A percentile compares a stretch with the other conserved stretches of the same genome.
Evolutionary conservation across 2,797 vertebrate genomes (phyloP).

Genomic region (Melanotaenia maccullochi): DNA sequence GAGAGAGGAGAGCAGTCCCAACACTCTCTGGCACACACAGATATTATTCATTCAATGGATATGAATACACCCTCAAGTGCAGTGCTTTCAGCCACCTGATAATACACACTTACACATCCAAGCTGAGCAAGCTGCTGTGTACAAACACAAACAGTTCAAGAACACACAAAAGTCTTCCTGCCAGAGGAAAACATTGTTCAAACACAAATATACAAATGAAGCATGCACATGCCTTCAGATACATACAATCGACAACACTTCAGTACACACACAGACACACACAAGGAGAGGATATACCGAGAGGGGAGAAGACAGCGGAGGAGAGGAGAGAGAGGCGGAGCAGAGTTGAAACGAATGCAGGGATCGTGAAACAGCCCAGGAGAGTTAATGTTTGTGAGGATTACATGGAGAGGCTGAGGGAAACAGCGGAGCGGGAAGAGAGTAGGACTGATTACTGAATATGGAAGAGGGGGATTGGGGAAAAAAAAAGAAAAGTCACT

Average conservation of each 20-base stretch:
- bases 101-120: conserved; percentile 40
- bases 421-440: conserved; percentile 9
- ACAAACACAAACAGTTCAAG: conserved; percentile 28
- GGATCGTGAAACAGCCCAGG: conserved; percentile 30
- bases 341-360: conserved; percentile 25
- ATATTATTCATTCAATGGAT: conserved; percentile 69
- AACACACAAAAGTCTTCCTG: conserved; percentile 10
- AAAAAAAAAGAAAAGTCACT: background rate
- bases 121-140: conserved; percentile 2
- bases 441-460: conserved; percentile 20
- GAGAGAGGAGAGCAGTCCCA: conserved; percentile 32
- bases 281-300: conserved; percentile 5
- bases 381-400: conserved; percentile 43
- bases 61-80: conserved; percentile 62
- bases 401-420: conserved; percentile 30
- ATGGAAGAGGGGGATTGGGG: background rate
- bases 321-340: conserved; percentile 23
- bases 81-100: conserved; percentile 64
- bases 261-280: conserved; percentile 9
- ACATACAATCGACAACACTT: conserved; percentile 10
- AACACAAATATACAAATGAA: conserved; percentile 28
- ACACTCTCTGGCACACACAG: conserved; percentile 59
- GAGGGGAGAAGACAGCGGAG: conserved; percentile 8
- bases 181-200: conserved; percentile 16
- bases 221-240: conserved; percentile 16